Evolutionary conservation across 2,113 vertebrate genomes (phyloP), one percentile per base, ranked within the genome.

Genomic region (Amblyornis subalaris): DNA sequence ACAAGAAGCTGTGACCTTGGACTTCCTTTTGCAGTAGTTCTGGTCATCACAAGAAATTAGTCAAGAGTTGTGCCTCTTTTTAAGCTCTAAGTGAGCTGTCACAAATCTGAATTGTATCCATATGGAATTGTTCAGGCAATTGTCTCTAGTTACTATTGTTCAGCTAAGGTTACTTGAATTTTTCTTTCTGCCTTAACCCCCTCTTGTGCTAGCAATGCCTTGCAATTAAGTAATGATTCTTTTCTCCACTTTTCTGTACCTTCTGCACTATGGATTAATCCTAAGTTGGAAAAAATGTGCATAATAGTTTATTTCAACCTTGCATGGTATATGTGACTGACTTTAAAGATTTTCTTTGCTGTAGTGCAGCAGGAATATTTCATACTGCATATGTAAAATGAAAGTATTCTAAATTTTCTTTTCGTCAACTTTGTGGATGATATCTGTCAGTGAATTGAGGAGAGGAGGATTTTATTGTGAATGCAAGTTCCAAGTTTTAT

Each of bases 111-210:
- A 23, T 57, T 33, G 12, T 10, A 20, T 44, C 21, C 8, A 3
- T 38, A 12, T 16, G 36, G 23, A 67, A 38, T 35, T 45, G 7
- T 72, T 78, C 35, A 50, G 48, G 21, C 17, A 64, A 5, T 36
- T 84, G 40, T 55, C 21, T 70, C n/a, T 10, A 45, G 36, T 44
- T 74, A 29, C 40, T 51, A 0, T n/a, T 69, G 8, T 51, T 70
- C 53, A 66, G 18, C 21, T 40, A 9, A 31, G 25, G 42, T 83
- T 44, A 66, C 18, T 45, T 75, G 10, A 6, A 25, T 12, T 67
- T 1, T 45, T 76, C 47, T 60, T 65, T 17, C 42, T 9, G 2
- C 33, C 1, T 54, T 42, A 67, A 55, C 6, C 3, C 1, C 0
- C 8, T 54, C 28, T 28, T 50, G 28, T 33, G 14, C 9, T 38